Conservation (phyloP, 2,113 vertebrate species). For the Lagopus muta region DNA sequence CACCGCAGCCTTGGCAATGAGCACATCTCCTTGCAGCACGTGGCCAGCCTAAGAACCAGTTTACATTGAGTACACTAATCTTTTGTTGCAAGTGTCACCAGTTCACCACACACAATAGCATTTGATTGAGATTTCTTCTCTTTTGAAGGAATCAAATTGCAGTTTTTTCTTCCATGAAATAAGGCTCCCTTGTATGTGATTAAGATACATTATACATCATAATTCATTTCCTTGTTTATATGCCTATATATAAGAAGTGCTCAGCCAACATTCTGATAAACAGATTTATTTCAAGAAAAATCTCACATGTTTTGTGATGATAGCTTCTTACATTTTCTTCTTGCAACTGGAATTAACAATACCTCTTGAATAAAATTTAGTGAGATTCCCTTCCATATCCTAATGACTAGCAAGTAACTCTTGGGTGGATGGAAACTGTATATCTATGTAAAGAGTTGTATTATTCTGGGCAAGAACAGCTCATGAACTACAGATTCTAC, state of each 20-base stretch:
- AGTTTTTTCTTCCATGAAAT: conserved; percentile 47
- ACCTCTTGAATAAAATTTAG: not conserved
- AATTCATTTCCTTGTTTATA: conserved; percentile 32
- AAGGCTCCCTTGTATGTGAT: conserved; percentile 34
- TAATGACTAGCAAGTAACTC: not conserved
- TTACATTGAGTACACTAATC: conserved; percentile 3
- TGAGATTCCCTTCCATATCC: not conserved
- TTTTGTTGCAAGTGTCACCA: conserved; percentile 44
- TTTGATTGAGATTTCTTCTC: conserved; percentile 64
- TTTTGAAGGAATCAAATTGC: conserved; percentile 60
- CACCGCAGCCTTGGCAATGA: not conserved
- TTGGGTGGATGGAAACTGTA: not conserved
- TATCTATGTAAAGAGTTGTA: not conserved
- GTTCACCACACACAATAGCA: conserved; percentile 51
- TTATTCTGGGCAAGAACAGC: not conserved
- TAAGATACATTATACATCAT: conserved; percentile 28
- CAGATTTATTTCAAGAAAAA: conserved; percentile 41
- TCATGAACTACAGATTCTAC: not conserved
- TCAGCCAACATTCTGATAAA: conserved; percentile 31
- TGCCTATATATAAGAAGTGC: conserved; percentile 42
- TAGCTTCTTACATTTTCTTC: not conserved
- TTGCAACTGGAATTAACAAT: not conserved
- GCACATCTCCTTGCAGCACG: not conserved
- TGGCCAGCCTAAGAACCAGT: not conserved
- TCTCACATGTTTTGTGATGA: not conserved